Percentiles rank a stretch among this genome's conserved stretches.
phyloP scores from a whole-genome alignment of 2,888 invertebrate genomes.

The Boloria selene region DNA sequence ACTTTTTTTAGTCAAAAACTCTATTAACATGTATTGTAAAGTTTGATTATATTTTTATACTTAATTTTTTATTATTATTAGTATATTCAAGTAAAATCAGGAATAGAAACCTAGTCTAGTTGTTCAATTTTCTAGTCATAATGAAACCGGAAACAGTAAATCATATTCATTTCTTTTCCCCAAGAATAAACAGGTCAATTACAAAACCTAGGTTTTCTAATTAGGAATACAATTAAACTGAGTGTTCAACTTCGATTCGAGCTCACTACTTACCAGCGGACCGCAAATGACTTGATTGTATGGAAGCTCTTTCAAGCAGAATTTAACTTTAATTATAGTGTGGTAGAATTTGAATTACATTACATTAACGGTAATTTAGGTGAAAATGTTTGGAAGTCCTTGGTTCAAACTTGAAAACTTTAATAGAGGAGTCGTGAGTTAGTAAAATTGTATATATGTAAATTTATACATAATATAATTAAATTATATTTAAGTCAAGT shows the following conservation, averaged over 20 bases:
- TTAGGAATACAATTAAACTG: slow-evolving; percentile 42
- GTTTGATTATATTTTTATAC: no score
- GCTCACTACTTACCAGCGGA: slow-evolving; percentile 37
- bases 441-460: slow-evolving; percentile 8
- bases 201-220: slow-evolving; percentile 38
- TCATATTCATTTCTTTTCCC: slow-evolving; percentile 3
- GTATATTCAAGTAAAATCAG: no score
- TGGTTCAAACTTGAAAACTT: slow-evolving; percentile 15
- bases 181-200: slow-evolving; percentile 36
- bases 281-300: slow-evolving; percentile 38
- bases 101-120: no score
- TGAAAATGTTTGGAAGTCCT: slow-evolving; percentile 22
- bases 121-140: no score
- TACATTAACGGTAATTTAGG: not conserved
- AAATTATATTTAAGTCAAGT: no score
- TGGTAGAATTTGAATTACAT: not conserved
- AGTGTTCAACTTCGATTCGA: slow-evolving; percentile 38
- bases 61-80: no score
- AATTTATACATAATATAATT: slow-evolving; percentile 3
- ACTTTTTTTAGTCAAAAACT: no score
- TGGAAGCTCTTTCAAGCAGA: not conserved
- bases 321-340: not conserved
- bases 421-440: slow-evolving; percentile 11
- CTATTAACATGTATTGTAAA: no score
- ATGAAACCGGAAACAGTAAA: not conserved